phyloP scores from a whole-genome alignment of 1,140 invertebrate species.

The Drosophila insularis region DNA sequence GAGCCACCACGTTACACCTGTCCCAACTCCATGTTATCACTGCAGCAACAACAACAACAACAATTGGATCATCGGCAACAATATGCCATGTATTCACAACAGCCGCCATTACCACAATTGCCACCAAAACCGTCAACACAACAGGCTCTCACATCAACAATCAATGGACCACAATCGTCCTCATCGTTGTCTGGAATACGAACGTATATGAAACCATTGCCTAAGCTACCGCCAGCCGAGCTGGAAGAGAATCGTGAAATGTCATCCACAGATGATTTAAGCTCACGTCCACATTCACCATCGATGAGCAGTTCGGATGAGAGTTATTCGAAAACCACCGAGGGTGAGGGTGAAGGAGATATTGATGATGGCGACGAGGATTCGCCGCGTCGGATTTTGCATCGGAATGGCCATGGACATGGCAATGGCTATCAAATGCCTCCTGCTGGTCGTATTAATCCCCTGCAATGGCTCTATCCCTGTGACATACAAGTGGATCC shows the following conservation, averaged over 20 bases:
- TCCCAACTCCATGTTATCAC: conserved; percentile 83
- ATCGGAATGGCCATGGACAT: conserved; percentile 14
- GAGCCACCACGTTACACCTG: conserved; percentile 83
- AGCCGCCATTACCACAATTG: conserved; percentile 65
- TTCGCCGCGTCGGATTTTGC: conserved; percentile 61
- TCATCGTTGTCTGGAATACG: conserved; percentile 39
- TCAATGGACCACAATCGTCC: conserved; percentile 34
- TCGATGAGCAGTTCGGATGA: conserved; percentile 91
- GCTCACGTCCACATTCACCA: conserved; percentile 89
- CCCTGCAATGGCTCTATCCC: conserved; percentile 85
- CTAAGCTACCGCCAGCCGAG: conserved; percentile 83
- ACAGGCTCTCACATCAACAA: too few species aligned
- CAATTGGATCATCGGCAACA: conserved; percentile 84
- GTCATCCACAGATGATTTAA: conserved; percentile 91
- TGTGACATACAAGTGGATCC: conserved; percentile 85
- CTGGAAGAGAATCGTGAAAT: conserved; percentile 80
- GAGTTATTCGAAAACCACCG: conserved; percentile 89
- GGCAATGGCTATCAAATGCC: conserved; percentile 19
- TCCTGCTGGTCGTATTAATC: conserved; percentile 56
- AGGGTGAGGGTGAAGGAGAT: conserved; percentile 69
- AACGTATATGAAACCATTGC: conserved; percentile 84
- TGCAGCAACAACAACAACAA: conserved; percentile 82
- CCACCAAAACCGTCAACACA: conserved; percentile 42
- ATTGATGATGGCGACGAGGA: conserved; percentile 62
- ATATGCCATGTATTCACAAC: conserved; percentile 80